phyloP scores from a whole-genome alignment of 1,140 invertebrate species.

The Saccostrea cuccullata region DNA sequence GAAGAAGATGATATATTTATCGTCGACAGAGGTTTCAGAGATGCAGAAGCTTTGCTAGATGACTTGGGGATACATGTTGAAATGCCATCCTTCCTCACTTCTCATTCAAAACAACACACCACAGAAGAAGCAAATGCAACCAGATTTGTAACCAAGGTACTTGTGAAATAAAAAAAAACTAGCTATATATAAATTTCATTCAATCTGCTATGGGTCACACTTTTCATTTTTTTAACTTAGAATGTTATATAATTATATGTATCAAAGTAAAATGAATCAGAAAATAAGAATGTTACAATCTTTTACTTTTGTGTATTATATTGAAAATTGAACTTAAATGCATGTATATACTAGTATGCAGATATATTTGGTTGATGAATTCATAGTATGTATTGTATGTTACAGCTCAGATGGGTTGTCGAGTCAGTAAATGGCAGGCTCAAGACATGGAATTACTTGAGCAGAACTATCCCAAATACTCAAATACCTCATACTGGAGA shows the following conservation, averaged over 20 bases:
- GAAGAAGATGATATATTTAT: not conserved
- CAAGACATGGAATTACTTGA: constrained; percentile 3
- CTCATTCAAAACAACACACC: not conserved
- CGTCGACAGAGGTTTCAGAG: not conserved
- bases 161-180: no score
- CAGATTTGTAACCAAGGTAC: not conserved
- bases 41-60: not conserved
- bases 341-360: no score
- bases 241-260: no score
- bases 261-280: no score
- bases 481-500: constrained; percentile 31
- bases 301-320: no score
- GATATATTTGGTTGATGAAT: not conserved
- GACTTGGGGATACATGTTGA: not conserved
- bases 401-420: not conserved
- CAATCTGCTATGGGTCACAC: no score
- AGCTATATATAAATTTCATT: no score
- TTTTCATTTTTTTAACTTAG: no score
- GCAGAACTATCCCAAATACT: not conserved
- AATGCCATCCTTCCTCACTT: not conserved
- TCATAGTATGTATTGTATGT: not conserved
- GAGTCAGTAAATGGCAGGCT: constrained; percentile 9
- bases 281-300: no score
- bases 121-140: not conserved
- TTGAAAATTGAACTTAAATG: no score